Conservation (phyloP, 1,140 invertebrate species). For the Calycopis cecrops region DNA sequence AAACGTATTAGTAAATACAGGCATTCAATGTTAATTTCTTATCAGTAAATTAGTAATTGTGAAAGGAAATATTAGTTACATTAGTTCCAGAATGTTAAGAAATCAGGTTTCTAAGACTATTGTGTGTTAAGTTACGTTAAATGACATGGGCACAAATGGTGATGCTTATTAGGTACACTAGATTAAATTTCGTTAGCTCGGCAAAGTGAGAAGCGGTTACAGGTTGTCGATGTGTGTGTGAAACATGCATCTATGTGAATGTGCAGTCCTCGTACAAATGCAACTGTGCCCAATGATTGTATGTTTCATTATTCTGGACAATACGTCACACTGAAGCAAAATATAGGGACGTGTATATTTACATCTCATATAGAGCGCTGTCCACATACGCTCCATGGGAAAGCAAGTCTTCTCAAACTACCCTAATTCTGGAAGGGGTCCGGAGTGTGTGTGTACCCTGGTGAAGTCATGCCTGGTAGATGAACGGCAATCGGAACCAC, state of each 20-base stretch:
- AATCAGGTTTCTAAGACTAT: no score
- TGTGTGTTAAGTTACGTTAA: no score
- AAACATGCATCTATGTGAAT: conserved; percentile 16
- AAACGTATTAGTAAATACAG: no score
- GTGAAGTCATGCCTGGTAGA: neutral
- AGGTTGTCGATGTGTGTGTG: neutral
- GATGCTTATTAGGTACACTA: no score
- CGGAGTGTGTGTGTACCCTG: neutral
- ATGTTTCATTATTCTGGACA: conserved; percentile 40
- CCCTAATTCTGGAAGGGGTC: conserved; percentile 3
- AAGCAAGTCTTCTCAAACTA: conserved; percentile 25
- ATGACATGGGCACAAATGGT: no score
- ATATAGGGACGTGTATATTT: conserved; percentile 51
- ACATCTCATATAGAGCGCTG: conserved; percentile 54
- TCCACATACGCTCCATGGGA: conserved; percentile 49
- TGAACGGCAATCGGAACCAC: no score
- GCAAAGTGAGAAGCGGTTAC: no score
- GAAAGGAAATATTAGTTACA: no score
- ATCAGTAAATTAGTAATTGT: no score
- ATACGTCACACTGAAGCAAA: conserved; percentile 74
- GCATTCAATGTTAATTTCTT: no score
- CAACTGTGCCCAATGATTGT: conserved; percentile 72
- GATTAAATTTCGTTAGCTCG: no score
- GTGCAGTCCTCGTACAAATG: conserved; percentile 69
- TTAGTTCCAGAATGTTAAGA: no score